phyloP scores from a whole-genome alignment of 2,113 vertebrate species.

The Hymenochirus boettgeri region DNA sequence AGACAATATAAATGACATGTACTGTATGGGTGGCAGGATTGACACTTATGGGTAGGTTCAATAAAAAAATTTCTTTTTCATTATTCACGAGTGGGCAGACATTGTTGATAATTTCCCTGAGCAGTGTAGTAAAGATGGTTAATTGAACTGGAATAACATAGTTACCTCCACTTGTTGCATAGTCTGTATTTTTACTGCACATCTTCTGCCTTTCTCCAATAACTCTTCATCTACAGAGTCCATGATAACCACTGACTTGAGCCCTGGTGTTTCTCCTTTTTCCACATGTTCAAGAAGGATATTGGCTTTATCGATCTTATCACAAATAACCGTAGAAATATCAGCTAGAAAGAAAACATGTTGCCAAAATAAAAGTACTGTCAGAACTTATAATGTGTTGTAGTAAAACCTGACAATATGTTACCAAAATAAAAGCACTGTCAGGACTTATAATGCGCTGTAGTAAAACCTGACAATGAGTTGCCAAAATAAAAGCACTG shows the following conservation, averaged over 20 bases:
- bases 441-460: too few species aligned
- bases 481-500: too few species aligned
- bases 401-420: too few species aligned
- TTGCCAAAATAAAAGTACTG: too few species aligned
- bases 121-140: neutral
- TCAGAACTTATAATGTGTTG: too few species aligned
- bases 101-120: neutral
- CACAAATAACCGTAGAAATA: constrained; percentile 90
- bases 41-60: neutral
- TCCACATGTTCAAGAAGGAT: constrained; percentile 84
- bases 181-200: constrained; percentile 77
- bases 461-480: too few species aligned
- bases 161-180: constrained; percentile 83
- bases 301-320: constrained; percentile 83
- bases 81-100: neutral
- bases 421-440: too few species aligned
- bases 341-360: constrained; percentile 68
- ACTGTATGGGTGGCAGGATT: neutral
- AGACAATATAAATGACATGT: neutral
- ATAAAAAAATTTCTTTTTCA: neutral
- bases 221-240: constrained; percentile 75
- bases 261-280: constrained; percentile 70
- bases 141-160: neutral
- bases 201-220: constrained; percentile 64
- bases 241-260: constrained; percentile 87